phyloP scores from a whole-genome alignment of 2,888 invertebrate species.

The Microdon myrmicae region DNA sequence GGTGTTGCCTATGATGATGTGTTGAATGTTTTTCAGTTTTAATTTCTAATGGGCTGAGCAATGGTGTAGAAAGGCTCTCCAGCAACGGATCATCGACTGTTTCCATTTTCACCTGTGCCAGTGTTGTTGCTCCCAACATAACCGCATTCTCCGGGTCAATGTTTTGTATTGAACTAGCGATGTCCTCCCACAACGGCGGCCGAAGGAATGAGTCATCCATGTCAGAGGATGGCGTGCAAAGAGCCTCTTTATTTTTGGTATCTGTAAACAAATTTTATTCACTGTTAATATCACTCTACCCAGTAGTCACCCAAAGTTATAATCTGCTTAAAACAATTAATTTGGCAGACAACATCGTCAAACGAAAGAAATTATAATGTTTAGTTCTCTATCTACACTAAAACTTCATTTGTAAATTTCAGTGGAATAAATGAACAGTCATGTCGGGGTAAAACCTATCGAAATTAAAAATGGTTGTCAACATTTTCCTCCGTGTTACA shows the following conservation, averaged over 20 bases:
- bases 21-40: conserved; percentile 76
- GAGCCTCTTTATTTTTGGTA: conserved; percentile 67
- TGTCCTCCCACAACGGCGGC: conserved; percentile 91
- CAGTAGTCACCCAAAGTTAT: too few species aligned
- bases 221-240: conserved; percentile 60
- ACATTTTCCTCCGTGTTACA: too few species aligned
- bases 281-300: too few species aligned
- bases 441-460: too few species aligned
- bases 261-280: conserved; percentile 58
- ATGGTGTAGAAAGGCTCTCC: conserved; percentile 75
- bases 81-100: conserved; percentile 74
- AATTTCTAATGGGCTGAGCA: conserved; percentile 82
- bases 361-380: too few species aligned
- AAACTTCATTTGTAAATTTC: too few species aligned
- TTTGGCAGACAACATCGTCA: too few species aligned
- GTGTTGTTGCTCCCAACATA: conserved; percentile 75
- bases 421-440: too few species aligned
- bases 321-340: too few species aligned
- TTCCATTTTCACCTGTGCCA: conserved; percentile 80
- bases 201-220: conserved; percentile 86
- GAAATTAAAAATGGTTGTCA: too few species aligned
- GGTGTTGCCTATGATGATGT: conserved; percentile 61
- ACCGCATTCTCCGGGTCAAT: conserved; percentile 91
- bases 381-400: too few species aligned
- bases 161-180: conserved; percentile 89